Percentiles rank a stretch among this genome's conserved stretches.
phyloP scores from a whole-genome alignment of 2,113 vertebrate species.

The Myrmophylax atrothorax region DNA sequence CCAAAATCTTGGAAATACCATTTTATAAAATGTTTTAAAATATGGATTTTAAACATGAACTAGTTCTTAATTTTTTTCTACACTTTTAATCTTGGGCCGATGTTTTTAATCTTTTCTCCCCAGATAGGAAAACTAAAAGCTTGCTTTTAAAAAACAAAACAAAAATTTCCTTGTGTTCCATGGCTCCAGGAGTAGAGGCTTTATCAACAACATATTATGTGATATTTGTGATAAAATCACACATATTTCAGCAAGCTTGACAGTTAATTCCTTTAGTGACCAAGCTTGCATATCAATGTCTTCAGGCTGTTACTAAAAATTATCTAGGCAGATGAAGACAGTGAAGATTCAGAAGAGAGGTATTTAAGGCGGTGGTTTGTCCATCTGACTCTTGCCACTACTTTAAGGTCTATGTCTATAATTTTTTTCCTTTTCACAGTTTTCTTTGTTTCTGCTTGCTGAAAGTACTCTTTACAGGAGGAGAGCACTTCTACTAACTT shows the following conservation, averaged over 20 bases:
- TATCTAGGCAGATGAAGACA: neutral
- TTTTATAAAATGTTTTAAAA: neutral
- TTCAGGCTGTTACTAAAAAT: neutral
- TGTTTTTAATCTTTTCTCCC: neutral
- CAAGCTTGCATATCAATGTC: neutral
- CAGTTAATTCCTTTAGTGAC: neutral
- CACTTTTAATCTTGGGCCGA: neutral
- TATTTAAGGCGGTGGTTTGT: neutral
- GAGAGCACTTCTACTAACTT: neutral
- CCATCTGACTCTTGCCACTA: neutral
- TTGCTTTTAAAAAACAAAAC: neutral
- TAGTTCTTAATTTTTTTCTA: neutral
- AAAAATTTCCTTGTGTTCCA: neutral
- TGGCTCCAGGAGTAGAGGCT: neutral
- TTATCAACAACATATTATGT: neutral
- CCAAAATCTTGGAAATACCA: neutral
- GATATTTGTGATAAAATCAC: neutral
- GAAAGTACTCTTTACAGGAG: neutral
- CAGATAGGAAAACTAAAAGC: neutral
- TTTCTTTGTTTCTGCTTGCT: neutral
- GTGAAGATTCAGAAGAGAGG: neutral
- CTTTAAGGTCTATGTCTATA: neutral
- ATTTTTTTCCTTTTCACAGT: neutral
- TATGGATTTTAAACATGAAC: neutral
- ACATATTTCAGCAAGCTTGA: neutral